These are phyloP conservation scores for Tridacna gigas DNA, from an alignment of 2,888 invertebrate genomes.

Conservation along the genomic window DNA sequence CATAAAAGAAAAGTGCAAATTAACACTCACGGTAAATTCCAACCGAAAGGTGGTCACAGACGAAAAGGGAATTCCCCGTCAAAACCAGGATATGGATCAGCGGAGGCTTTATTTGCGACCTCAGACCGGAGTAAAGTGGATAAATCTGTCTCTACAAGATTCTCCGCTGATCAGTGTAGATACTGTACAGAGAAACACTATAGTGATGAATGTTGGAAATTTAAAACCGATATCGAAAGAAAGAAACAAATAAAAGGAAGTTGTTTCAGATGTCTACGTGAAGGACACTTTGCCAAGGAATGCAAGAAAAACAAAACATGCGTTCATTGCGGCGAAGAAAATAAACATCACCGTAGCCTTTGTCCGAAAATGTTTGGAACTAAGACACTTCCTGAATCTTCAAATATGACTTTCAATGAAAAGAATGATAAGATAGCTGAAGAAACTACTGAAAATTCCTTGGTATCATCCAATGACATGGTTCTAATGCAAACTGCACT, in stretches of 20 bases:
- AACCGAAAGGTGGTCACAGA: neutral
- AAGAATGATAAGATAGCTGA: neutral
- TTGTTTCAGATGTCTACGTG: slow-evolving; percentile 19
- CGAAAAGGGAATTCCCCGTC: neutral
- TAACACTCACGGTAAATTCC: neutral
- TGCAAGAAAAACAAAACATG: slow-evolving; percentile 16
- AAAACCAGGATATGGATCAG: neutral
- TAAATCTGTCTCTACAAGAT: neutral
- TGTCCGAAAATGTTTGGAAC: slow-evolving; percentile 26
- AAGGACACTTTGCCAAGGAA: slow-evolving; percentile 19
- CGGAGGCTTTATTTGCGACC: neutral
- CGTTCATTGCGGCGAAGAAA: slow-evolving; percentile 25
- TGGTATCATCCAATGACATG: slow-evolving; percentile 20
- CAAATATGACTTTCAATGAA: neutral
- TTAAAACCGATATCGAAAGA: slow-evolving; percentile 1
- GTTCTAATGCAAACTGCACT: slow-evolving; percentile 34
- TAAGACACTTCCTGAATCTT: neutral
- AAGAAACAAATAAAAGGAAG: neutral
- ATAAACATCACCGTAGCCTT: slow-evolving; percentile 10
- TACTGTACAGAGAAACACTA: slow-evolving; percentile 9
- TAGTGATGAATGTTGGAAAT: slow-evolving; percentile 21
- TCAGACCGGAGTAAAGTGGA: neutral
- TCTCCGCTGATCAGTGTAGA: neutral
- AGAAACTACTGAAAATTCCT: neutral
- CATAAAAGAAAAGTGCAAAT: neutral